Percentiles rank a stretch among this genome's conserved stretches.
Conservation (phyloP, 2,797 vertebrate genomes). For the Lepus oiostolus region DNA sequence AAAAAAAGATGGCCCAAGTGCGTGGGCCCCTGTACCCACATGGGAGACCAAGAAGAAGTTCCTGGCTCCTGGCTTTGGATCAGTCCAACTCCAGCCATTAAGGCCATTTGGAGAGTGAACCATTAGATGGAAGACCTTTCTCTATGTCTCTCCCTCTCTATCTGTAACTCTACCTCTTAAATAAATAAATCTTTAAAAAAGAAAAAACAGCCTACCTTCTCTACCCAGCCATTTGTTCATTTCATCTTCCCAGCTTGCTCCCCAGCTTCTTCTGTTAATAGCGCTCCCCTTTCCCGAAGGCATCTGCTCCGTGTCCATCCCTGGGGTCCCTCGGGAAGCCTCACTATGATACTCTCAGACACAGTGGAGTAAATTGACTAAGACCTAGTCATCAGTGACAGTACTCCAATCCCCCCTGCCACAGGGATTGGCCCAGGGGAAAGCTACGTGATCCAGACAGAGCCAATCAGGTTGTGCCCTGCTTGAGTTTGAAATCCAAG, state of each 20-base stretch:
- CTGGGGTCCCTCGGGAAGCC: neutral
- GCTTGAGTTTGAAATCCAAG: neutral
- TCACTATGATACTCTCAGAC: neutral
- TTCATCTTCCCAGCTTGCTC: conserved; percentile 6
- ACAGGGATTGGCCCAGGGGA: neutral
- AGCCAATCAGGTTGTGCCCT: neutral
- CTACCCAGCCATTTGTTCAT: neutral
- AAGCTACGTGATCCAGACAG: neutral
- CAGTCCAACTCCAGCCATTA: too few relatives aligned
- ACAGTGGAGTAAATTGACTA: neutral
- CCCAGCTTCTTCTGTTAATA: neutral
- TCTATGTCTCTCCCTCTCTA: too few relatives aligned
- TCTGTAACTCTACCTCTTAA: too few relatives aligned
- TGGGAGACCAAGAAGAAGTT: too few relatives aligned
- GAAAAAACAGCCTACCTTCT: too few relatives aligned
- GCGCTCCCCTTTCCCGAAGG: conserved; percentile 25
- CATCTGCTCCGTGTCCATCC: neutral
- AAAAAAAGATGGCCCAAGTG: too few relatives aligned
- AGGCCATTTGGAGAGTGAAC: too few relatives aligned
- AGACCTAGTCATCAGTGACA: neutral
- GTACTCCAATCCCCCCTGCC: neutral
- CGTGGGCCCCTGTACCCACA: too few relatives aligned
- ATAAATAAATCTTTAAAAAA: too few relatives aligned
- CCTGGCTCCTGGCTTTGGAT: too few relatives aligned
- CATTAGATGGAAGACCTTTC: too few relatives aligned